Base-by-base conservation (phyloP, 2,113 vertebrate genomes). In the Hippocampus guttulatus region DNA sequence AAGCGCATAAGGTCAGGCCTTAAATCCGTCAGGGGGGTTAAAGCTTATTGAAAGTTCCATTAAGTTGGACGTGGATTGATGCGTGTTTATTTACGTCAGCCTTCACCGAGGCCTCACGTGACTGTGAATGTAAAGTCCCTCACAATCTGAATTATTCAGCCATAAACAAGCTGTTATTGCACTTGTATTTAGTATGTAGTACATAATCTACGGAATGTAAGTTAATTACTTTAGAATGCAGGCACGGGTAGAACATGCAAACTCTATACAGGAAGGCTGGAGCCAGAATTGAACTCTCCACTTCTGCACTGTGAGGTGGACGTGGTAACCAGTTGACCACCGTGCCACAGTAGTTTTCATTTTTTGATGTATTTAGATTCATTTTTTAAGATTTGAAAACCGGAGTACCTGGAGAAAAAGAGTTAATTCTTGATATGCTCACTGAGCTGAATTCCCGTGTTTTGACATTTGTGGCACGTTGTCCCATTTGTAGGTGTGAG, bases 1-100 rank as follows among this genome's bases (percentile, higher is more conserved):
- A 16, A 64, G 14, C 14, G 47, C n/a, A 16, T 21, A 47, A 47
- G 43, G 64, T 65, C 64, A 18, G 43, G 43, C n/a, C 41, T 27
- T 65, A 65, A 65, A 65, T 65, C 64, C 27, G 41, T 47, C 64
- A 65, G 23, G 14, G 16, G n/a, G 21, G 63, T 47, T 18, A 45
- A 15, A 45, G n/a, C n/a, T 45, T 25, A 45, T 45, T 65, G n/a
- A 47, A 45, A 65, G 25, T 43, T 65, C 43, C 41, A 14, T 45
- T 25, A 25, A 23, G 21, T 7, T 16, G 23, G 8, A 25, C n/a
- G 40, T 25, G 5, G 18, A 65, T 65, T 45, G 40, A 65, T 16
- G 14, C 18, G 8, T 25, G 41, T 65, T 65, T 65, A 63, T 63
- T 63, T n/a, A 45, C 10, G 5, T 43, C 10, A 45, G 41, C 11